Evolutionary conservation across 1,140 invertebrate species (phyloP).

Genomic region (Caenorhabditis remanei): DNA sequence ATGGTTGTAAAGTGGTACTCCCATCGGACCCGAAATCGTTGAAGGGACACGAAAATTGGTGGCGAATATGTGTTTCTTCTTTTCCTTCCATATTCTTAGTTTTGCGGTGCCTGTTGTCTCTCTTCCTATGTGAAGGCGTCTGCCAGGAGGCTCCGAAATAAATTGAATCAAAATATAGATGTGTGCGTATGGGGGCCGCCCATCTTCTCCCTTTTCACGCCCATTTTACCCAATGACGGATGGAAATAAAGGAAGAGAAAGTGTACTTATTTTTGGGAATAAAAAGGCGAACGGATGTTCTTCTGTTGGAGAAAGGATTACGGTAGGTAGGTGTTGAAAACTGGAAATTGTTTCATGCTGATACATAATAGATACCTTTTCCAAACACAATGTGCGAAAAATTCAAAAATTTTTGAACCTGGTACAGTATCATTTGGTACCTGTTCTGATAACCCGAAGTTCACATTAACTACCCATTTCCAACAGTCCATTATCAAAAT

Average conservation of each 20-base stretch:
- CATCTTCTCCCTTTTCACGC: constrained; percentile 22
- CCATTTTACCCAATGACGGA: constrained; percentile 38
- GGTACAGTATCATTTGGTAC: too few relatives aligned
- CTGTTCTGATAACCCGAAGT: too few relatives aligned
- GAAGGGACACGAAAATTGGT: constrained; percentile 2
- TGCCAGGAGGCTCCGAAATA: constrained; percentile 46
- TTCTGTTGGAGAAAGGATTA: too few relatives aligned
- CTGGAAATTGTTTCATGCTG: too few relatives aligned
- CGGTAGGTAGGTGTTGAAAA: too few relatives aligned
- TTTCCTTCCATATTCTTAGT: constrained; percentile 37
- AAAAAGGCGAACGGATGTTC: not conserved
- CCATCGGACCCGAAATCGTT: constrained; percentile 29
- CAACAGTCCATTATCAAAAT: too few relatives aligned
- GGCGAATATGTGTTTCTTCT: constrained; percentile 47
- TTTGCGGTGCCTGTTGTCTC: constrained; percentile 15
- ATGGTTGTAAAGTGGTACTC: constrained; percentile 29
- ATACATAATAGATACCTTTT: too few relatives aligned
- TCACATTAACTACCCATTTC: too few relatives aligned
- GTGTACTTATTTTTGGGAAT: not conserved
- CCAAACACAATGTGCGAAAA: too few relatives aligned
- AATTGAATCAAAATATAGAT: constrained; percentile 57
- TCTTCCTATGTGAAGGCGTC: not conserved
- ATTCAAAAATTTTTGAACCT: too few relatives aligned
- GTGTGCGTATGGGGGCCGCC: constrained; percentile 21
- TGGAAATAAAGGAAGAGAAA: not conserved